Base-by-base conservation (phyloP, 2,113 vertebrate species). In the Toxotes chatareus region DNA sequence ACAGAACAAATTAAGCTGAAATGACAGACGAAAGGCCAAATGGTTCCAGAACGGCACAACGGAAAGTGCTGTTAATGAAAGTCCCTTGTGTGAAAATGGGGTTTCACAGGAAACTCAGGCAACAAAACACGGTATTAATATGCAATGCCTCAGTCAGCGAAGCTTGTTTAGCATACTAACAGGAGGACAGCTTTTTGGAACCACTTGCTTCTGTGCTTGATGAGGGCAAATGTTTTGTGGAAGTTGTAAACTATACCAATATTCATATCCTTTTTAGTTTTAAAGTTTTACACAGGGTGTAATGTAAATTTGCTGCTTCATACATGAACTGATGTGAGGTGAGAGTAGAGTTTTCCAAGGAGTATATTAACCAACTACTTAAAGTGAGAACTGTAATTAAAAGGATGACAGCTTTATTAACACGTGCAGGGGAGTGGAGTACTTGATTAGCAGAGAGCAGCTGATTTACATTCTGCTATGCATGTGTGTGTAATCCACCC, bases 401-500 rank as follows among this genome's bases (percentile, higher is more conserved):
- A 79, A 78, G 60, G 83, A 85, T 88, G 90, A 88, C 90, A 92
- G 90, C 78, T 91, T 91, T 82, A 89, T 91, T 90, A 89, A 90
- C 83, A 88, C 83, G 55, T 84, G 88, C 86, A 64, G 85, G 75
- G 67, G 64, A 82, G 86, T 66, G 64, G 70, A 70, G 82, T 74
- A 59, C 85, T 82, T 89, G 82, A 91, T 90, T 84, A 89, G 63
- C 49, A 47, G 31, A 67, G 86, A 91, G 75, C 67, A n/a, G 53
- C 78, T 87, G 73, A 86, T 89, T 87, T 90, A 79, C 84, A 77
- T 89, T 73, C 46, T 36, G 46, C 46, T 51, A 44, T 32, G 12
- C 59, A n/a, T n/a, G 56, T 62, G 56, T 66, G 61, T 67, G 57
- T 78, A 74, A 65, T 57, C 62, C 56, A 31, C 36, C 38, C 7